phyloP scores from a whole-genome alignment of 2,113 vertebrate species.

The Opisthocomus hoazin region DNA sequence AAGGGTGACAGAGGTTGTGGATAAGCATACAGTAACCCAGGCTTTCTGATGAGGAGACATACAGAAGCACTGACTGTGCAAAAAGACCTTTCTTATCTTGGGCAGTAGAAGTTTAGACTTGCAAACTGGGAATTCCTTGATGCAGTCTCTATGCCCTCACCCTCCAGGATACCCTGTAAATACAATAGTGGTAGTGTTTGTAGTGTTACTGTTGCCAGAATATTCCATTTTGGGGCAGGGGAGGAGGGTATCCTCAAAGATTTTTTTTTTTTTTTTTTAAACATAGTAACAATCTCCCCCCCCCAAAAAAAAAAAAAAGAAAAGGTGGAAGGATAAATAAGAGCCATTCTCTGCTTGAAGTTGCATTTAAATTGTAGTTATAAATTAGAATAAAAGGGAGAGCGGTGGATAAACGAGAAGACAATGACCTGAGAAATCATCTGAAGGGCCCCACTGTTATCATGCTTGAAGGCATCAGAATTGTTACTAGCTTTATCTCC shows the following conservation, averaged over 20 bases:
- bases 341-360: not conserved
- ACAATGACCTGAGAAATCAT: not conserved
- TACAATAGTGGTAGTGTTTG: not conserved
- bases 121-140: not conserved
- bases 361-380: not conserved
- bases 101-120: not conserved
- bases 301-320: no score
- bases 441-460: not conserved
- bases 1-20: not conserved
- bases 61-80: not conserved
- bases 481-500: not conserved
- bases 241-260: not conserved
- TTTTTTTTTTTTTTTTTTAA: not conserved
- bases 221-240: not conserved
- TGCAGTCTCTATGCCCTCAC: not conserved
- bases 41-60: not conserved
- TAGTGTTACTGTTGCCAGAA: not conserved
- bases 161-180: not conserved
- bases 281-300: not conserved
- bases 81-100: not conserved
- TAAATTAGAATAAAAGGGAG: not conserved
- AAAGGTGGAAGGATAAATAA: not conserved
- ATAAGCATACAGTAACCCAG: not conserved
- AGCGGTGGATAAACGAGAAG: not conserved
- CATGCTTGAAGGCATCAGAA: not conserved